Evolutionary conservation across 2,888 invertebrate species (phyloP), one percentile per base, ranked within the genome.

Genomic region (Dolomedes plantarius): DNA sequence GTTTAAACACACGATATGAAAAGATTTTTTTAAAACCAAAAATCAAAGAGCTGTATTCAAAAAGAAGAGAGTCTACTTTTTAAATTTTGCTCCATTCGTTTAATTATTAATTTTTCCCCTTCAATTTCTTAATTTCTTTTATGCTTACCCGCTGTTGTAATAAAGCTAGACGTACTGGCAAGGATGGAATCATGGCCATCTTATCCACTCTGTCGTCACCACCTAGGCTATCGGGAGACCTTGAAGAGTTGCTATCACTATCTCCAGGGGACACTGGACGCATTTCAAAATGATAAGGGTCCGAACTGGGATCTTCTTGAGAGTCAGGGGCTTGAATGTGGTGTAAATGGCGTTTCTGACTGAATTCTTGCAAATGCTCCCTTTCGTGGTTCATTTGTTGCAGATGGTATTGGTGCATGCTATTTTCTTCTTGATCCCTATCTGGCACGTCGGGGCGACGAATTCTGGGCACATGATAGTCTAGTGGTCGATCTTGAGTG

Each of bases 91-190:
- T n/a, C n/a, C n/a, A n/a, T n/a, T n/a, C n/a, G n/a, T n/a, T n/a
- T n/a, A n/a, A n/a, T n/a, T n/a, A n/a, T n/a, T n/a, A n/a, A n/a
- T n/a, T n/a, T n/a, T 29, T 1, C 29, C 29, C 29, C 29, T 3
- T 29, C 29, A 29, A 29, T 29, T 1, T 29, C 29, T 1, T 1
- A 29, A 3, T 2, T 3, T 29, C 29, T 2, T 29, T 31, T 28
- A 56, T 62, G 69, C 82, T 82, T 69, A 87, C 87, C 67, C 82
- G 56, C 31, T 87, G 87, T 39, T 85, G 79, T n/a, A 87, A 29
- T 7, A 87, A 29, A 29, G 83, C 28, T 32, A 87, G 46, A 65
- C 87, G 71, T 2, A 85, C 79, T 19, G 76, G 73, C 13, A 87
- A 46, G 16, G 87, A 78, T 31, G 86, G 80, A 32, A 73, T 65